These are phyloP conservation scores for Perca flavescens DNA, from an alignment of 2,113 vertebrate genomes.

Conservation along the genomic window DNA sequence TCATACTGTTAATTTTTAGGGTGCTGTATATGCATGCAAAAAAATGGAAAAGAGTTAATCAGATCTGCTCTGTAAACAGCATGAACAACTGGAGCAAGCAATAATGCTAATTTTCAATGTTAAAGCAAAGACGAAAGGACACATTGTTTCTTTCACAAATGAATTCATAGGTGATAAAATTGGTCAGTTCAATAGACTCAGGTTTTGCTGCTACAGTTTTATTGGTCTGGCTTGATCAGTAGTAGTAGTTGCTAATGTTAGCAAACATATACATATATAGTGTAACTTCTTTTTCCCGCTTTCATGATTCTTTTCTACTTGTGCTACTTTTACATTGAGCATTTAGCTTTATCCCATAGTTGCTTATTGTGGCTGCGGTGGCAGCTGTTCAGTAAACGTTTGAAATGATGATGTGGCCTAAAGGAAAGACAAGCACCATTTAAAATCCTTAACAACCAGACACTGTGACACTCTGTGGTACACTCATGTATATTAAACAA, in stretches of 20 bases:
- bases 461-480: background rate
- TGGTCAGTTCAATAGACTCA: background rate
- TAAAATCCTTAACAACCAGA: background rate
- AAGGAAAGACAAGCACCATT: slow-evolving; percentile 6
- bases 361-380: background rate
- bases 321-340: background rate
- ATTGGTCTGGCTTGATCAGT: background rate
- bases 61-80: background rate
- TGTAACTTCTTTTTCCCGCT: background rate
- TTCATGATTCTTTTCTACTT: background rate
- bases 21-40: background rate
- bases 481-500: background rate
- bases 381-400: background rate
- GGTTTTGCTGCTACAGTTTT: background rate
- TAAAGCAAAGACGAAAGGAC: background rate
- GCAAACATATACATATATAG: too few relatives aligned
- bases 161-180: background rate
- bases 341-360: background rate
- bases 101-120: background rate
- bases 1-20: background rate
- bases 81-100: background rate
- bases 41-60: background rate
- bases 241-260: too few relatives aligned
- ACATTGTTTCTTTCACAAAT: background rate
- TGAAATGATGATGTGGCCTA: background rate